A percentile compares a stretch with the other conserved stretches of the same genome.
phyloP scores from a whole-genome alignment of 2,113 vertebrate species.

The Candoia aspera region DNA sequence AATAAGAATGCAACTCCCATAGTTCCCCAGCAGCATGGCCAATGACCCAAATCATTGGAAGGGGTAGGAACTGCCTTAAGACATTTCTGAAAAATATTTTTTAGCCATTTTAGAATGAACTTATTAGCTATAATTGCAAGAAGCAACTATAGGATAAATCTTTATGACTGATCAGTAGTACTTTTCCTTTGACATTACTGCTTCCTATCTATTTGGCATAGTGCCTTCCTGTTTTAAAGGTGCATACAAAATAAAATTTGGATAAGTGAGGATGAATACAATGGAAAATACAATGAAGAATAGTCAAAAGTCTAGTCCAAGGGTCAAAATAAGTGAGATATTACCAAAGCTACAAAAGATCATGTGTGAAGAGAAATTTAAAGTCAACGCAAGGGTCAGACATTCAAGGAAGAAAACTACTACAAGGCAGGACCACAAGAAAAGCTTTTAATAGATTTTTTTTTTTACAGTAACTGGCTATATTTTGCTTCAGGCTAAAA shows the following conservation, averaged over 20 bases:
- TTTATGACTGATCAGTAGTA: neutral
- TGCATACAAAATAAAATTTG: neutral
- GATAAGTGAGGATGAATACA: neutral
- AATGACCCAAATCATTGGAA: neutral
- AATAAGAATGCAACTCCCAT: neutral
- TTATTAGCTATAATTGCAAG: neutral
- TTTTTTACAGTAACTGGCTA: neutral
- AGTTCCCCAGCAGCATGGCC: neutral
- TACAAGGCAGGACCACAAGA: neutral
- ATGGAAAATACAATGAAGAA: neutral
- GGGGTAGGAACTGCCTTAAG: neutral
- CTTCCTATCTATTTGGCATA: neutral
- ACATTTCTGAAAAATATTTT: neutral
- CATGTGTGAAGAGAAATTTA: neutral
- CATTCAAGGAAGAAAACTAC: neutral
- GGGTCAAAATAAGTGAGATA: neutral
- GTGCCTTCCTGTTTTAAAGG: neutral
- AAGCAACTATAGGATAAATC: neutral
- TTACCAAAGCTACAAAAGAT: neutral
- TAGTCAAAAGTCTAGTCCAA: neutral
- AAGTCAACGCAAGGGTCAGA: neutral
- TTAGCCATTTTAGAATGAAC: neutral
- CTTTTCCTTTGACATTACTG: neutral
- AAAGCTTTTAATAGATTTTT: neutral
- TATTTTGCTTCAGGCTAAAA: neutral